A percentile compares a stretch with the other conserved stretches of the same genome.
Conservation (phyloP, 2,888 invertebrate species). For the Ochlodes sylvanus region DNA sequence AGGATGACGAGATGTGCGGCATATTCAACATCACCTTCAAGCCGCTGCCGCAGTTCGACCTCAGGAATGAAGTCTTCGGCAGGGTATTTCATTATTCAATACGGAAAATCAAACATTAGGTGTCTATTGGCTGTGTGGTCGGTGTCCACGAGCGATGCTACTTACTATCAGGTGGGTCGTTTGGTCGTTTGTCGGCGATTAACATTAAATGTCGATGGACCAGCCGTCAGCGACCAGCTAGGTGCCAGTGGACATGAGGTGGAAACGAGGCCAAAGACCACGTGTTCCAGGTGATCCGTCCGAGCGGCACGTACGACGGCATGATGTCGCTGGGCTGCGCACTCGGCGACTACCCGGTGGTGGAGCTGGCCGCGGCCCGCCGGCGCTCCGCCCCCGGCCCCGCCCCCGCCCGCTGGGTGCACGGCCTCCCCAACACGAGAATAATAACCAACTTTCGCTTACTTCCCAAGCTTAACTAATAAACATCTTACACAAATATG, state of each 20-base stretch:
- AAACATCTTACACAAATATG: neutral
- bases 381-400: constrained; percentile 41
- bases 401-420: constrained; percentile 47
- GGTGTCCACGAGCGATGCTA: too few relatives aligned
- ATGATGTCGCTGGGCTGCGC: constrained; percentile 59
- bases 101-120: too few relatives aligned
- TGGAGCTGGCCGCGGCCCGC: constrained; percentile 52
- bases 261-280: too few relatives aligned
- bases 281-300: constrained; percentile 60
- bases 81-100: constrained; percentile 62
- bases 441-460: constrained; percentile 2
- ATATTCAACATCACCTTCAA: constrained; percentile 85
- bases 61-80: constrained; percentile 82
- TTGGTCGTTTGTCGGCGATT: too few relatives aligned
- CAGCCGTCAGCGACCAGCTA: too few relatives aligned
- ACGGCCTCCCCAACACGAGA: constrained; percentile 52
- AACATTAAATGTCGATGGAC: too few relatives aligned
- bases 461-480: neutral
- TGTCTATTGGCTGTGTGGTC: too few relatives aligned
- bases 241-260: too few relatives aligned
- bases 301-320: constrained; percentile 54
- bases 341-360: constrained; percentile 55
- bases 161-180: too few relatives aligned
- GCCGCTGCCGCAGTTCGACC: constrained; percentile 76
- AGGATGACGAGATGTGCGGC: constrained; percentile 76